Evolutionary conservation across 2,797 vertebrate genomes (phyloP), one percentile per base, ranked within the genome.

Genomic region (Tympanoctomys barrerae): DNA sequence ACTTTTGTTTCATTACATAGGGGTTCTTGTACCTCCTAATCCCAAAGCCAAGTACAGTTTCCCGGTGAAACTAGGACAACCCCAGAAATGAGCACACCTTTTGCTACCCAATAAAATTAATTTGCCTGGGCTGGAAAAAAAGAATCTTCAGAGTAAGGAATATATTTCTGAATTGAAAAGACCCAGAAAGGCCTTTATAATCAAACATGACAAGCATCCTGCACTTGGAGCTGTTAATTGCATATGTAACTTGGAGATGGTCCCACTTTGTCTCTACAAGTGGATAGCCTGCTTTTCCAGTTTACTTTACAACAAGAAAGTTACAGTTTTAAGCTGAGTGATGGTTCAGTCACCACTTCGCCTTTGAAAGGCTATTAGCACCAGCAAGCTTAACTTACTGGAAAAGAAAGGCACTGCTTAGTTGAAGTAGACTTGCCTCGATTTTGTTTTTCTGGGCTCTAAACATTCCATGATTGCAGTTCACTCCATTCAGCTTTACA

Each of bases 391-490:
- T 97, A 96, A 98, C 96, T 97, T 97, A 91, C 93, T 96, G 94
- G 94, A 96, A 96, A 93, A 97, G 75, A 91, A 70, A 95, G 96
- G 96, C 87, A 94, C 96, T 98, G 98, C 96, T 96, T 98, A 96
- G 88, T 62, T 77, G 57, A 91, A 90, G 52, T 75, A 49, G 42
- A 59, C 21, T 84, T 82, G 64, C 33, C 66, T 87, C 54, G 66
- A 31, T 80, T 96, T 39, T 36, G 31, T 54, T 87, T 83, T 52
- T 88, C 39, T 46, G 77, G 81, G 52, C 49, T 21, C 64, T 57
- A 93, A 13, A 83, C 46, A 88, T 42, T 22, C 87, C 94, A 82
- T 75, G 90, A 97, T 92, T 28, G 6, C 79, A 79, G 90, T 91
- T 92, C 36, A 88, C 54, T 80, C 80, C 96, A 94, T 57, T 95